Evolutionary conservation across 1,140 invertebrate genomes (phyloP), one percentile per base, ranked within the genome.

Genomic region (Trichoplusia ni): DNA sequence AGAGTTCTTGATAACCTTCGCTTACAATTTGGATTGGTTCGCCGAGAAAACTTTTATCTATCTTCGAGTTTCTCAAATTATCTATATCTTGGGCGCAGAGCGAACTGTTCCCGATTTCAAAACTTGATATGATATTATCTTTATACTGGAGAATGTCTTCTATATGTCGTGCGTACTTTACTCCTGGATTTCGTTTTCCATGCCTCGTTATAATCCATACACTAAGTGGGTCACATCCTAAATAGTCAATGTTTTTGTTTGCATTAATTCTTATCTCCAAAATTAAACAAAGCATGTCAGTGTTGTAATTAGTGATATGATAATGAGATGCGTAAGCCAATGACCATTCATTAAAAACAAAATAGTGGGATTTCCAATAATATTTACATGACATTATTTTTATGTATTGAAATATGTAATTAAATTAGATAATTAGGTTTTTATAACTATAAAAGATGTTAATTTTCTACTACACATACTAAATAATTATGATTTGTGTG

Each of bases 21-120:
- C 2, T 21, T 4, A 14, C 7, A 7, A 59, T 14, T 23, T 44
- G n/a, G 8, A 11, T 14, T 21, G 29, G 9, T 9, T 23, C 23
- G 9, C 13, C 25, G 14, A 59, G 6, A 9, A 59, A 4, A 11
- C 5, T 23, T 5, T 23, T 33, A 2, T 59, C 11, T 14, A 44
- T 5, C n/a, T 11, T 6, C 53, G 33, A 56, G 7, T 56, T 40
- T 56, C 29, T 38, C 1, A 56, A 37, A 40, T 56, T 38, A 8
- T 56, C 53, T 8, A 56, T 27, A 29, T 56, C 53, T 56, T 56
- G 53, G 8, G 21, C 37, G 18, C 53, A 56, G 13, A 56, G 13
- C 1, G 35, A 25, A 14, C 35, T 40, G 14, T 56, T 56, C 2
- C 53, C 53, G 0, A 38, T 56, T 40, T 56, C 35, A 11, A 27